phyloP scores from a whole-genome alignment of 2,888 invertebrate species.

The Ichneumon xanthorius region DNA sequence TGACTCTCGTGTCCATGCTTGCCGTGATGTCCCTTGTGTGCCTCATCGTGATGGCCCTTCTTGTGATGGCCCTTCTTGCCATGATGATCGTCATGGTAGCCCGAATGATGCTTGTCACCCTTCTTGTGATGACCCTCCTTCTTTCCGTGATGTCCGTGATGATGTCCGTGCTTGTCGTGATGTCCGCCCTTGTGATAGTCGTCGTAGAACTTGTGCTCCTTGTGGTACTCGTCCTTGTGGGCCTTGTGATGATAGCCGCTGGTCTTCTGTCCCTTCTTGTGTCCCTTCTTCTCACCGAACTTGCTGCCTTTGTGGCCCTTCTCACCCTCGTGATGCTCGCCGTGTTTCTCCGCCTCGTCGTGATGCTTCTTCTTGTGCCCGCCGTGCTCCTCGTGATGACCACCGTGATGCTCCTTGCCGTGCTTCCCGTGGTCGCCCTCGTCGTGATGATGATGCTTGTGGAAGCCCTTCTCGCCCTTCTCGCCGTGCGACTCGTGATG shows the following conservation, averaged over 20 bases:
- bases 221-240: constrained; percentile 91
- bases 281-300: constrained; percentile 93
- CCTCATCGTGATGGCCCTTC: constrained; percentile 89
- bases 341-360: constrained; percentile 88
- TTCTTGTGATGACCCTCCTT: constrained; percentile 89
- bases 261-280: constrained; percentile 93
- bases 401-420: constrained; percentile 87
- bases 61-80: constrained; percentile 89
- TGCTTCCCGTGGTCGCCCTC: constrained; percentile 87
- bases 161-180: constrained; percentile 89
- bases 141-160: constrained; percentile 88
- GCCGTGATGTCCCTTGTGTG: constrained; percentile 88
- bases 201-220: constrained; percentile 89
- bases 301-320: constrained; percentile 93
- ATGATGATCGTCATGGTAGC: constrained; percentile 87
- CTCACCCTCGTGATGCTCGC: constrained; percentile 89
- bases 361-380: constrained; percentile 89
- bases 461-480: constrained; percentile 93
- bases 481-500: constrained; percentile 91
- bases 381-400: constrained; percentile 88
- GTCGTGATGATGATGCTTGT: constrained; percentile 91
- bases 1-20: constrained; percentile 89
- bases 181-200: constrained; percentile 91
- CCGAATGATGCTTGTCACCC: constrained; percentile 88
- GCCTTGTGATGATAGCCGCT: constrained; percentile 94